Percentiles rank a stretch among this genome's conserved stretches.
Conservation (phyloP, 2,888 invertebrate species). For the Dilophus febrilis region DNA sequence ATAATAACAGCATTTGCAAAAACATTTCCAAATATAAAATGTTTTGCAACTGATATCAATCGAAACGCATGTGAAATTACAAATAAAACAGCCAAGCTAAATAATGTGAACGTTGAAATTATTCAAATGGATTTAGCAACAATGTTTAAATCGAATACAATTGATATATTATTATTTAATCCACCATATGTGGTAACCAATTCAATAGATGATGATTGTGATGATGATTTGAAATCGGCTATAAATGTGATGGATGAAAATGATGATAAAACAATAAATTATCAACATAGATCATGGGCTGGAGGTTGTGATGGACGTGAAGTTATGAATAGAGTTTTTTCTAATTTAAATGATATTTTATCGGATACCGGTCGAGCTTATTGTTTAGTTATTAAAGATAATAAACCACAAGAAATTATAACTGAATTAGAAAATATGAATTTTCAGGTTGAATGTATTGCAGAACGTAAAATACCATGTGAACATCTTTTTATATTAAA, state of each 20-base stretch:
- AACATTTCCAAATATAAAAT: conserved; percentile 19
- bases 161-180: conserved; percentile 89
- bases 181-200: conserved; percentile 95
- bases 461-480: conserved; percentile 63
- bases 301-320: conserved; percentile 59
- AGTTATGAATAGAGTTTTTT: conserved; percentile 59
- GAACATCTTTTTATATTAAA: conserved; percentile 75
- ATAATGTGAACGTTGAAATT: conserved; percentile 45
- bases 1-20: conserved; percentile 69
- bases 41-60: conserved; percentile 70
- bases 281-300: conserved; percentile 41
- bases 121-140: conserved; percentile 46
- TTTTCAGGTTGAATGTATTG: conserved; percentile 42
- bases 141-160: conserved; percentile 36
- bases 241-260: conserved; percentile 31
- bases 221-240: conserved; percentile 35
- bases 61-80: conserved; percentile 52
- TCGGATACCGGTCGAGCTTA: conserved; percentile 69
- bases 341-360: conserved; percentile 49
- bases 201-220: too few species aligned
- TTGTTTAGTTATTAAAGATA: conserved; percentile 74
- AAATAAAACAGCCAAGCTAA: conserved; percentile 46
- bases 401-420: conserved; percentile 59
- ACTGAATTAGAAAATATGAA: conserved; percentile 37
- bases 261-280: conserved; percentile 34